These are phyloP conservation scores for Caranx ignobilis DNA, from an alignment of 2,113 vertebrate species.

Conservation along the genomic window DNA sequence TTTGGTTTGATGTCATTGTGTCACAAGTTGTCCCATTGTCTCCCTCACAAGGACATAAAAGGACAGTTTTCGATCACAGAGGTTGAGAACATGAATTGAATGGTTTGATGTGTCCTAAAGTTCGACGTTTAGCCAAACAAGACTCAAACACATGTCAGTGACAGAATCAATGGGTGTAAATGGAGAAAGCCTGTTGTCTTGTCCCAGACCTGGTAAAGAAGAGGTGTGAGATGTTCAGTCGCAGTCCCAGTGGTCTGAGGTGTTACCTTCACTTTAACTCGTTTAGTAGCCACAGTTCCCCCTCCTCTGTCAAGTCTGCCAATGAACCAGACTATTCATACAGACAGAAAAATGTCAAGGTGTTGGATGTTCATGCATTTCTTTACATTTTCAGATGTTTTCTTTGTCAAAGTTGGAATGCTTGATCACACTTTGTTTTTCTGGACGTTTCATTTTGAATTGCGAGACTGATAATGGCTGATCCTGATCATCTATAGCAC, in stretches of 20 bases:
- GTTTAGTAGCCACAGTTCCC: conserved; percentile 29
- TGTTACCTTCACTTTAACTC: conserved; percentile 79
- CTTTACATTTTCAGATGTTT: not conserved
- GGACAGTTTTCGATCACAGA: conserved; percentile 56
- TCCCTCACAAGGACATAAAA: conserved; percentile 32
- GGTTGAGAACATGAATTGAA: conserved; percentile 70
- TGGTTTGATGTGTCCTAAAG: conserved; percentile 69
- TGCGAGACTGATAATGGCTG: not conserved
- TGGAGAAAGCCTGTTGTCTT: conserved; percentile 84
- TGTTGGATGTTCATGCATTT: not conserved
- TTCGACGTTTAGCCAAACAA: conserved; percentile 82
- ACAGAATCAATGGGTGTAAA: conserved; percentile 84
- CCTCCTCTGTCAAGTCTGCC: conserved; percentile 24
- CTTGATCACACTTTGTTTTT: not conserved
- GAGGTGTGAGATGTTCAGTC: conserved; percentile 76
- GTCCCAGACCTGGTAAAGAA: conserved; percentile 65
- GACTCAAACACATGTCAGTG: conserved; percentile 77
- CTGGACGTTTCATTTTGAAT: not conserved
- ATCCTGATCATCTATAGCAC: not conserved
- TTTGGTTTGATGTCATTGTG: not conserved
- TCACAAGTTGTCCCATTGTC: conserved; percentile 25
- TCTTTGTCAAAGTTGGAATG: not conserved
- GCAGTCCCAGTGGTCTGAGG: conserved; percentile 76
- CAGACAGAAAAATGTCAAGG: not conserved
- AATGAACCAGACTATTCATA: conserved; percentile 40